Evolutionary conservation across 35 echinoderm and acorn worm species (phyloP).

Genomic region (Apostichopus parvimensis): DNA sequence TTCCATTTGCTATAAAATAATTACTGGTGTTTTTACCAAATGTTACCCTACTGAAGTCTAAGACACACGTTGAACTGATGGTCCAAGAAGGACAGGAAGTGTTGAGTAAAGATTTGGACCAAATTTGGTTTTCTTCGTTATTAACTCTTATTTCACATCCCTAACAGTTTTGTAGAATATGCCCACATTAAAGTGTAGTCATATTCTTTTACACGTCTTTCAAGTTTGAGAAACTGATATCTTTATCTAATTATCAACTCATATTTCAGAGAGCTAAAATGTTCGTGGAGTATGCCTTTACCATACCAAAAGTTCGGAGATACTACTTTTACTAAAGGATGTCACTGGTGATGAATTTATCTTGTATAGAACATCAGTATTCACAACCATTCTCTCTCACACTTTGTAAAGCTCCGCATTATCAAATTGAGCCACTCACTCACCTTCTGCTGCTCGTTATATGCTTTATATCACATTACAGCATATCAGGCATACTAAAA

Average conservation of each 20-base stretch:
- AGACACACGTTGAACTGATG: background rate
- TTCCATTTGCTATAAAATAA: no score
- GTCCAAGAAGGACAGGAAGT: no score
- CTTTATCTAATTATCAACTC: slow-evolving; percentile 3
- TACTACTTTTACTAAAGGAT: slow-evolving; percentile 15
- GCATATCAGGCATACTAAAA: no score
- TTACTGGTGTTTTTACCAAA: background rate
- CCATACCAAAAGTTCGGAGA: slow-evolving; percentile 25
- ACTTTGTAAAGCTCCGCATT: background rate
- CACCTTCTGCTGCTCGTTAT: no score
- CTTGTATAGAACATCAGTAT: background rate
- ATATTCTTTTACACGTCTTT: no score
- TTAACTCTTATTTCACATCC: no score
- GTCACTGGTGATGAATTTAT: background rate
- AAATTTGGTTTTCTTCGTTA: no score
- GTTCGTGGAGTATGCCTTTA: slow-evolving; percentile 45
- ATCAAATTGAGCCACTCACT: no score
- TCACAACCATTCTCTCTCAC: background rate
- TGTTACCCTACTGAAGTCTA: background rate
- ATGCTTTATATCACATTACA: no score
- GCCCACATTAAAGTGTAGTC: no score
- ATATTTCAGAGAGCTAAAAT: slow-evolving; percentile 40
- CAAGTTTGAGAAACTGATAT: background rate
- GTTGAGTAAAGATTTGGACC: no score
- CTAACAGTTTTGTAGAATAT: no score